Base-by-base conservation (phyloP, 2,113 vertebrate species). In the Notechis scutatus region DNA sequence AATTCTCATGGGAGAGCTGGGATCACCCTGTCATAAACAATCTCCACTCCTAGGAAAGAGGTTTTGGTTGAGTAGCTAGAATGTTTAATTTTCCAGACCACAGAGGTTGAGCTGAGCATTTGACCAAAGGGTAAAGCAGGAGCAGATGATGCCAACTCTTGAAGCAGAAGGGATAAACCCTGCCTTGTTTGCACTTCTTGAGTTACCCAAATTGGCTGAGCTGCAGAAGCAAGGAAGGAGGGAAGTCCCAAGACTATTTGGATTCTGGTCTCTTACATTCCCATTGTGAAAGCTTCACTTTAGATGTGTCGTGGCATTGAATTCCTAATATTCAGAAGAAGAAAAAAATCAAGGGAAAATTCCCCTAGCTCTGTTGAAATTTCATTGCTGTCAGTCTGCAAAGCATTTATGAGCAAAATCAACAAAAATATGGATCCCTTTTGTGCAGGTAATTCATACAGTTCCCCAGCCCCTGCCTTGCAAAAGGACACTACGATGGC, bases 11-110 rank as follows among this genome's bases (percentile, higher is more conserved):
- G 59, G 74, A 39, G 3, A 52, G 45, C 24, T 59, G 6, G 42
- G 69, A 57, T 85, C 69, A 57, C 29, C 18, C 64, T 93, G 54
- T 88, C 42, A 86, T 93, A 90, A 93, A 90, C 42, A 90, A 90
- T 54, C 6, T 93, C 74, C 74, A 42, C 45, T 85, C 88, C 55
- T 90, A 88, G 88, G 92, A 93, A 93, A 90, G 88, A 90, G 55
- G 92, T 93, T 93, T 93, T 85, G 88, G 42, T 93, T 42, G 39
- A 92, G 34, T 89, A 88, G 34, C 87, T 92, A n/a, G 54, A 57
- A 89, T 85, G 87, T 47, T 50, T 90, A 93, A 85, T 90, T 90
- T 93, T 52, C 74, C 88, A 90, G 88, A 93, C 88, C 92, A 86
- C 88, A 93, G 74, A 86, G 88, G 92, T 12, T 93, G 88, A 90